Conservation (phyloP, 2,888 invertebrate species). For the Perithous albicinctus region DNA sequence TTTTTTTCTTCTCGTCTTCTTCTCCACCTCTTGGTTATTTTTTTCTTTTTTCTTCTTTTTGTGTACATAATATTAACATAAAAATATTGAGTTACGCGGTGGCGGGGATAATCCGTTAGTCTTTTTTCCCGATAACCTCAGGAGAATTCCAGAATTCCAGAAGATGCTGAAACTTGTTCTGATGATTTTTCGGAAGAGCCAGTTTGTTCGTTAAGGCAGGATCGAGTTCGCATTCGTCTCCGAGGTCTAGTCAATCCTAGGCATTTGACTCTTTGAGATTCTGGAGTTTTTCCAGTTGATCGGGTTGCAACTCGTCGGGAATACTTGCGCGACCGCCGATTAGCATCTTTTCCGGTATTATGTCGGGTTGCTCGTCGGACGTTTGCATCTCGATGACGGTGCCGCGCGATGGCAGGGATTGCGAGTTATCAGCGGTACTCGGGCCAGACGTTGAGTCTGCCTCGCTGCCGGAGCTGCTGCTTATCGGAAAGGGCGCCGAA, state of each 20-base stretch:
- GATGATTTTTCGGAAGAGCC: constrained; percentile 83
- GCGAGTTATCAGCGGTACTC: constrained; percentile 88
- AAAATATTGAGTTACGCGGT: constrained; percentile 73
- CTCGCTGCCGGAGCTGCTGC: constrained; percentile 89
- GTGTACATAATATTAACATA: constrained; percentile 76
- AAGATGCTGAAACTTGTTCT: constrained; percentile 81
- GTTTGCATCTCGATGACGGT: constrained; percentile 74
- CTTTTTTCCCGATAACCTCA: constrained; percentile 76
- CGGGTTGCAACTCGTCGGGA: constrained; percentile 95
- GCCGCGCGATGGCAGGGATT: constrained; percentile 84
- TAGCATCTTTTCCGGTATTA: constrained; percentile 85
- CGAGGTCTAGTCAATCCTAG: constrained; percentile 86
- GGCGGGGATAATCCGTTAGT: constrained; percentile 59
- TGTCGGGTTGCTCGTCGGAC: constrained; percentile 76
- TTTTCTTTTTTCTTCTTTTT: constrained; percentile 55
- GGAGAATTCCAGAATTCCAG: constrained; percentile 83
- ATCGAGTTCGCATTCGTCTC: constrained; percentile 72
- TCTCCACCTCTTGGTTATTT: constrained; percentile 42
- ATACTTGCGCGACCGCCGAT: constrained; percentile 93
- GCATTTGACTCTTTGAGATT: constrained; percentile 96
- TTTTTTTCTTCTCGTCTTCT: constrained; percentile 45
- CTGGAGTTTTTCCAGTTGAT: constrained; percentile 94
- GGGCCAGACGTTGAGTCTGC: constrained; percentile 88
- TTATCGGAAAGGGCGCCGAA: constrained; percentile 87
- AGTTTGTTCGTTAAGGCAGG: constrained; percentile 80